A percentile compares a stretch with the other conserved stretches of the same genome.
phyloP scores from a whole-genome alignment of 2,113 vertebrate genomes.

The Elgaria multicarinata region DNA sequence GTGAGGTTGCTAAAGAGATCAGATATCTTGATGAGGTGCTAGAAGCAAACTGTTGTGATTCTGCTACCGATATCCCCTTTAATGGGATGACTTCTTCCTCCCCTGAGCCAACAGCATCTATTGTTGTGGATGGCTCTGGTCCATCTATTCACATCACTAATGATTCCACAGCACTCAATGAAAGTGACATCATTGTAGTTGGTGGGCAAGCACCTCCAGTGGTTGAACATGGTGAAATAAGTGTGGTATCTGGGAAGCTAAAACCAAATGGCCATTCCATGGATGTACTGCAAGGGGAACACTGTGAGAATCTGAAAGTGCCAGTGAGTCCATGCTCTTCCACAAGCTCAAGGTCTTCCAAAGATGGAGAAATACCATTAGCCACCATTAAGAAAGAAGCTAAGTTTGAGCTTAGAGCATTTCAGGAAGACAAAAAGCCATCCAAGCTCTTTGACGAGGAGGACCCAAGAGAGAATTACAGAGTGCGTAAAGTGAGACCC shows the following conservation, averaged over 20 bases:
- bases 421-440: conserved; percentile 94
- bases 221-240: conserved; percentile 59
- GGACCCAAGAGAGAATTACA: conserved; percentile 83
- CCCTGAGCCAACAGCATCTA: conserved; percentile 70
- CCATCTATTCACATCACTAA: conserved; percentile 70
- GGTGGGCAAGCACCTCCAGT: conserved; percentile 68
- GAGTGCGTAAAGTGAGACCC: conserved; percentile 88
- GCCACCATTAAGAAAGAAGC: conserved; percentile 85
- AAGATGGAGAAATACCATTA: conserved; percentile 77
- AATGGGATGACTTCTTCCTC: conserved; percentile 86
- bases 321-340: conserved; percentile 78
- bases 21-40: conserved; percentile 94
- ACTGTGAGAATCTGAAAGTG: conserved; percentile 61
- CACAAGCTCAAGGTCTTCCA: conserved; percentile 77
- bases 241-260: conserved; percentile 60
- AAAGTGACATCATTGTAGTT: conserved; percentile 66
- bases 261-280: conserved; percentile 78
- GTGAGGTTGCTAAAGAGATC: conserved; percentile 92
- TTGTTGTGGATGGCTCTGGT: conserved; percentile 69
- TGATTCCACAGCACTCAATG: conserved; percentile 51
- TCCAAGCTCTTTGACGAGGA: conserved; percentile 90
- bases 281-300: conserved; percentile 62
- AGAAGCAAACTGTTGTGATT: conserved; percentile 89
- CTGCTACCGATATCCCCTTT: conserved; percentile 82
- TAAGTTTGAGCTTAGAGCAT: conserved; percentile 93